Conservation (phyloP, 2,797 vertebrate species). For the Meda fulgida region DNA sequence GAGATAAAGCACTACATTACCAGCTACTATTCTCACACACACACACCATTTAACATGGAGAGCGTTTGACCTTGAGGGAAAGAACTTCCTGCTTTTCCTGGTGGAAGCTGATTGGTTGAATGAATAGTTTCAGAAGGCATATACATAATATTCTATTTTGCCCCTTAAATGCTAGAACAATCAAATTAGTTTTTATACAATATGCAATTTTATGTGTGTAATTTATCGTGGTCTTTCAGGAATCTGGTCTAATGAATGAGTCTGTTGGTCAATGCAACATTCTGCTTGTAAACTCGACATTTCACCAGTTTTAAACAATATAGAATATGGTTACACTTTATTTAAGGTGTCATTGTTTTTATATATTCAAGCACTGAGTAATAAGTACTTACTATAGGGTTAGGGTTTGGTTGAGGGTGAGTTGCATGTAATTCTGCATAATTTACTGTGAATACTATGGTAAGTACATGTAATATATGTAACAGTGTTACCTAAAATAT, state of each 20-base stretch:
- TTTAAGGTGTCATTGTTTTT: too few species aligned
- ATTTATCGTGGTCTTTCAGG: not conserved
- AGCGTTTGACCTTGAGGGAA: conserved; percentile 44
- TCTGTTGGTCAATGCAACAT: not conserved
- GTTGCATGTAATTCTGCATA: too few species aligned
- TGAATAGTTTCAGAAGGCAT: not conserved
- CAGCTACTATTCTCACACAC: conserved; percentile 68
- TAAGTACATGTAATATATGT: too few species aligned
- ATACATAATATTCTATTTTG: not conserved
- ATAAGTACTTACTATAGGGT: too few species aligned
- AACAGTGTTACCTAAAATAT: not conserved
- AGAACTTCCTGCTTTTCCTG: not conserved
- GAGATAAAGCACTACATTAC: conserved; percentile 76
- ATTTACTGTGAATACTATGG: too few species aligned
- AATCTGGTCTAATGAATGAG: not conserved
- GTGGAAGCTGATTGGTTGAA: not conserved
- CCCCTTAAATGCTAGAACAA: not conserved
- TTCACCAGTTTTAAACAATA: conserved; percentile 11
- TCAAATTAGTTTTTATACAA: not conserved
- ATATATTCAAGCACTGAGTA: too few species aligned
- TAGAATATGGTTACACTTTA: too few species aligned
- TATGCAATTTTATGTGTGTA: not conserved
- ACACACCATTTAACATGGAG: conserved; percentile 66
- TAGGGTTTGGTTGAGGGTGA: too few species aligned
- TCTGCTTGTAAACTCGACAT: not conserved